Conservation (phyloP, 1,140 invertebrate genomes). For the Hylyphantes graminicola region DNA sequence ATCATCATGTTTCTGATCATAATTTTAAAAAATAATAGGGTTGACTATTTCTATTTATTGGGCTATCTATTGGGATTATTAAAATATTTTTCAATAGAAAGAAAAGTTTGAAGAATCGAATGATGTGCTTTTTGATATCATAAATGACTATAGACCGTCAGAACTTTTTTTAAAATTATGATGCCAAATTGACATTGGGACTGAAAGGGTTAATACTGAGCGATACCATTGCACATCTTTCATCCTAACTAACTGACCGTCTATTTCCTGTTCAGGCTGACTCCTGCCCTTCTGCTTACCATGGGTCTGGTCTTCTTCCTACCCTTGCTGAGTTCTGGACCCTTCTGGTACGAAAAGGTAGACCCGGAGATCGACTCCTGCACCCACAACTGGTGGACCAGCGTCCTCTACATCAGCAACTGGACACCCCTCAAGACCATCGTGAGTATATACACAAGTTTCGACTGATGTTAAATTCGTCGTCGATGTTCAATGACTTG, state of each 20-base stretch:
- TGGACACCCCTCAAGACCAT: slow-evolving; percentile 46
- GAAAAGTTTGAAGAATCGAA: no score
- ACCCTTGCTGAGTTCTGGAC: slow-evolving; percentile 56
- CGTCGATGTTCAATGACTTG: not conserved
- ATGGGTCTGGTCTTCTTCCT: slow-evolving; percentile 45
- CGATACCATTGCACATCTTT: no score
- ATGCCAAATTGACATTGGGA: no score
- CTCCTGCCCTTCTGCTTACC: slow-evolving; percentile 39
- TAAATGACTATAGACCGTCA: no score
- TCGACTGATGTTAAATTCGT: not conserved
- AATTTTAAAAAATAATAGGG: no score
- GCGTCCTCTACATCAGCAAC: slow-evolving; percentile 58
- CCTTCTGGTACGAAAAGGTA: slow-evolving; percentile 55
- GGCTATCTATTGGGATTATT: no score
- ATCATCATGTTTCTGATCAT: no score
- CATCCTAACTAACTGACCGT: not conserved
- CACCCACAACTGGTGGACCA: slow-evolving; percentile 51
- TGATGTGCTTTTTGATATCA: no score
- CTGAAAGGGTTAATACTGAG: no score
- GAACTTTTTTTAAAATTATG: no score
- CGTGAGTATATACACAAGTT: slow-evolving; percentile 22
- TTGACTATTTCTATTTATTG: no score
- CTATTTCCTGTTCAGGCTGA: slow-evolving; percentile 39
- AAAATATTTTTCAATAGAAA: no score
- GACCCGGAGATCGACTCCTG: slow-evolving; percentile 55